Evolutionary conservation across 1,140 invertebrate genomes (phyloP), one percentile per base, ranked within the genome.

Genomic region (Oryzaephilus surinamensis): DNA sequence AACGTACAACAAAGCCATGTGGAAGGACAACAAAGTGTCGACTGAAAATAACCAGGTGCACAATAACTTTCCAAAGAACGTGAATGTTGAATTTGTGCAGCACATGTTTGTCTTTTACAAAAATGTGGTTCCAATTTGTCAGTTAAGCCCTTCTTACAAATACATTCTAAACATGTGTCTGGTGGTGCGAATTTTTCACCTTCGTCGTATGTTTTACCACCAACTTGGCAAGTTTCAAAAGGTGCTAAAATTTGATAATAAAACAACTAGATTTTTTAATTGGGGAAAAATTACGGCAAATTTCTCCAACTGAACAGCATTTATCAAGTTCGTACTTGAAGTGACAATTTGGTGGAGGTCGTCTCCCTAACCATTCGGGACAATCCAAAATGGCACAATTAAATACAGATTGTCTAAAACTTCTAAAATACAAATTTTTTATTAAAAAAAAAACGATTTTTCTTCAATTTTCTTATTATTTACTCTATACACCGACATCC

Each of bases 61-160:
- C 48, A 51, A 13, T 53, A 43, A 7, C 41, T 23, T 7, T 38
- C 23, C 7, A 55, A 35, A 26, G 48, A 16, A 26, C 44, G 34
- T 10, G 35, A 20, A 17, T 35, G 20, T 12, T 32, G 14, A 2
- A 54, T 37, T 31, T 56, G 41, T 7, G 24, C 24, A 7, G 16
- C 34, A 24, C 54, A 56, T n/a, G 24, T 42, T 23, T 8, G 15
- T 28, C 38, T 47, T 12, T 19, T 31, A 12, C 54, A 57, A 18
- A 37, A 38, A 16, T 44, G 35, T 14, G 32, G 40, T 7, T 51
- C 50, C 19, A 38, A 45, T 30, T 47, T 44, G 13, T 47, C 54
- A 12, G 45, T 46, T 24, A 53, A 57, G 12, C 48, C 40, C 35
- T 54, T 52, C 10, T 38, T 20, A 32, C 54, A 57, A 32, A 54